Evolutionary conservation across 2,113 vertebrate species (phyloP).

Genomic region (Vidua chalybeata): DNA sequence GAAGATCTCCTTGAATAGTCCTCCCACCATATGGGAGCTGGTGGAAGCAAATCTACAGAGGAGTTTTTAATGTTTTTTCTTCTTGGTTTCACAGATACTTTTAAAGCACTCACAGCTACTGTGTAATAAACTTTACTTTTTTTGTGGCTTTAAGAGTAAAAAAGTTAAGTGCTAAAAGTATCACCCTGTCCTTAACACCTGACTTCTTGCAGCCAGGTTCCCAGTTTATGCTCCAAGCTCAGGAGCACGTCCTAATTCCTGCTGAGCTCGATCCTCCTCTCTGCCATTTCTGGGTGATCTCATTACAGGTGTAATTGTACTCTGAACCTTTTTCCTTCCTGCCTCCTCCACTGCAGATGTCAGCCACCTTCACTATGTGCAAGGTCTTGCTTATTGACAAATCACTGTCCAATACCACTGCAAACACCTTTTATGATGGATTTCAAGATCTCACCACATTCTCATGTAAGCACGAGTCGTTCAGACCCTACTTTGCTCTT

Average conservation of each 20-base stretch:
- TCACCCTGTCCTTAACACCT: neutral
- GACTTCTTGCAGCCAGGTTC: neutral
- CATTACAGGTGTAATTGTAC: neutral
- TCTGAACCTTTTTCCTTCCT: neutral
- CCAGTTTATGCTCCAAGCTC: accelerated
- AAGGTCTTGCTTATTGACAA: neutral
- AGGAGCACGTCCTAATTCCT: neutral
- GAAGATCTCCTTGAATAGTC: neutral
- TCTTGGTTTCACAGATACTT: neutral
- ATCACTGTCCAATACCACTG: neutral
- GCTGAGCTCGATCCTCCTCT: neutral
- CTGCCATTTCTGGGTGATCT: neutral
- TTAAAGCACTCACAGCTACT: neutral
- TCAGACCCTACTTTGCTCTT: neutral
- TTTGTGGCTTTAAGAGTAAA: neutral
- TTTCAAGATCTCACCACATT: neutral
- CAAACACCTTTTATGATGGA: neutral
- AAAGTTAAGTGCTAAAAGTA: neutral
- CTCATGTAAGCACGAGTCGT: neutral
- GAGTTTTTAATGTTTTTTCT: neutral
- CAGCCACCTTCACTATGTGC: neutral
- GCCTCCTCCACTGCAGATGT: neutral
- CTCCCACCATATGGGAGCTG: neutral
- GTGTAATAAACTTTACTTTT: neutral
- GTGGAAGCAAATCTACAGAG: neutral